Conservation (phyloP, 2,888 invertebrate genomes). For the Dryomyza anilis region DNA sequence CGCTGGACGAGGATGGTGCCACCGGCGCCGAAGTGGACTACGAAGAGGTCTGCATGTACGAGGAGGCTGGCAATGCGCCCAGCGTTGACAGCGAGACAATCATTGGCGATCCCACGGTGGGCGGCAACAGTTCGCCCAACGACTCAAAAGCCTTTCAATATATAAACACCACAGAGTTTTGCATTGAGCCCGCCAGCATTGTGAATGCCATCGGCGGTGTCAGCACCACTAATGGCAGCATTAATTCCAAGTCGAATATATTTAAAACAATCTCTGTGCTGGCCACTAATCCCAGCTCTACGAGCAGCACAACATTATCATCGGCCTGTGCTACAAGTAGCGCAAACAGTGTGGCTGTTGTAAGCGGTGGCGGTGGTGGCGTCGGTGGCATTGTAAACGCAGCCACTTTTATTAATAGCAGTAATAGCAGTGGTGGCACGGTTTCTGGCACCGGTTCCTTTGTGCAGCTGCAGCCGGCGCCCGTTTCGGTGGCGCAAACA, state of each 20-base stretch:
- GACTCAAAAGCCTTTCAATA: slow-evolving; percentile 43
- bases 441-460: slow-evolving; percentile 31
- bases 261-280: slow-evolving; percentile 17
- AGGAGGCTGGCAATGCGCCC: slow-evolving; percentile 47
- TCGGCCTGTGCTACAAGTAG: slow-evolving; percentile 32
- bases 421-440: neutral
- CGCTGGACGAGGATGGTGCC: slow-evolving; percentile 50
- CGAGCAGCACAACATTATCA: slow-evolving; percentile 29
- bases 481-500: slow-evolving; percentile 21
- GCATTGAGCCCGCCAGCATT: slow-evolving; percentile 45
- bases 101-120: slow-evolving; percentile 30
- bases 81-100: slow-evolving; percentile 50
- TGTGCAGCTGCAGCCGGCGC: slow-evolving; percentile 40
- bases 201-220: neutral
- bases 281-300: slow-evolving; percentile 2
- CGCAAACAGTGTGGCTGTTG: slow-evolving; percentile 30
- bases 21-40: slow-evolving; percentile 49
- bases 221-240: slow-evolving; percentile 10
- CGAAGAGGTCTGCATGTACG: slow-evolving; percentile 55
- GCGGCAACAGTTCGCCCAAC: slow-evolving; percentile 4
- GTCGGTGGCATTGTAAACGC: neutral
- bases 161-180: slow-evolving; percentile 51
- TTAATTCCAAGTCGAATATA: slow-evolving; percentile 6
- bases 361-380: slow-evolving; percentile 22
- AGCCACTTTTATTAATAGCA: too few relatives aligned